Conservation (phyloP, 2,113 vertebrate species). For the Ictidomys tridecemlineatus region DNA sequence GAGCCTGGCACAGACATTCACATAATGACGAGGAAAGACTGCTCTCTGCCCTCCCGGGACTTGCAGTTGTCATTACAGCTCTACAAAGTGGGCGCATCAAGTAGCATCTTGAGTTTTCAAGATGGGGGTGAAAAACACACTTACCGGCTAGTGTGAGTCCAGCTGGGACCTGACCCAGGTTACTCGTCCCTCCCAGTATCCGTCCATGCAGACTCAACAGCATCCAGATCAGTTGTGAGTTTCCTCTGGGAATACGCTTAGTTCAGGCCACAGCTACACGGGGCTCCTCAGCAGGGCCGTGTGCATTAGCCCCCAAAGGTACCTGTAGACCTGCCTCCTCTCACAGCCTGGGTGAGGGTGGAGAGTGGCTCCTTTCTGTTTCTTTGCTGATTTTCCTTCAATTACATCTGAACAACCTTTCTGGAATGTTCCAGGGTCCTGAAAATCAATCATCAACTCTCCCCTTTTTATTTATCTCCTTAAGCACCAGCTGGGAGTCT, state of each 20-base stretch:
- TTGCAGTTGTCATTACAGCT: background rate
- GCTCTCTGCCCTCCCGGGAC: background rate
- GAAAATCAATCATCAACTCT: background rate
- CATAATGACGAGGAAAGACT: background rate
- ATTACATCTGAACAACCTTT: background rate
- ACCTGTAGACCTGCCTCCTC: background rate
- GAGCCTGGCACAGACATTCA: background rate
- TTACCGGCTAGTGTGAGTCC: background rate
- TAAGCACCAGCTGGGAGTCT: background rate
- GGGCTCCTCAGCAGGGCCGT: background rate
- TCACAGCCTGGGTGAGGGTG: background rate
- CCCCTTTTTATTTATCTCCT: slow-evolving; percentile 8
- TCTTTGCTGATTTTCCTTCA: slow-evolving; percentile 26
- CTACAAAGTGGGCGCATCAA: background rate
- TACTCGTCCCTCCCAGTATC: background rate
- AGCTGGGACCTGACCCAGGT: background rate
- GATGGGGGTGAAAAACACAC: background rate
- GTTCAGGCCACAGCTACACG: background rate
- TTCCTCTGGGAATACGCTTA: background rate
- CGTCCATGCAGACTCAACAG: background rate
- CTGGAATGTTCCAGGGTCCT: background rate
- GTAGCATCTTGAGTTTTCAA: background rate
- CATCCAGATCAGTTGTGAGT: background rate
- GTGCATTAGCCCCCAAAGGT: no score
- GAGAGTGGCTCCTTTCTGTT: background rate